phyloP scores from a whole-genome alignment of 1,140 invertebrate genomes.

The Trichomalopsis sarcophagae region DNA sequence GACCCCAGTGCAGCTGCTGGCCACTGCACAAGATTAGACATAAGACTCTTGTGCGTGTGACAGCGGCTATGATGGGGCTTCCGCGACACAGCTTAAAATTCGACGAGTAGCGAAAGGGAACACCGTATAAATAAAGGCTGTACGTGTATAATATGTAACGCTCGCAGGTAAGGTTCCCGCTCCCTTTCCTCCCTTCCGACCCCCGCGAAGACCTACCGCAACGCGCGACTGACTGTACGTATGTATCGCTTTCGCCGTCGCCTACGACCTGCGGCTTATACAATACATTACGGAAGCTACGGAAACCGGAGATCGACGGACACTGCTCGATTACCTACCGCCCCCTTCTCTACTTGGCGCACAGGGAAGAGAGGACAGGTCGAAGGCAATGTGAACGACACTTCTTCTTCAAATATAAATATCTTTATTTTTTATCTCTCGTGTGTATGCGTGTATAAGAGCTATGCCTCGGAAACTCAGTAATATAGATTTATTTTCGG shows the following conservation, averaged over 20 bases:
- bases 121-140: constrained; percentile 47
- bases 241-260: constrained; percentile 54
- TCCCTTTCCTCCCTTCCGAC: not conserved
- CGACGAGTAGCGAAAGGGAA: constrained; percentile 50
- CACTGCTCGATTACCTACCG: not conserved
- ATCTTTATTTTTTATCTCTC: not conserved
- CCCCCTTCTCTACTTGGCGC: not conserved
- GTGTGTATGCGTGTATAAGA: not conserved
- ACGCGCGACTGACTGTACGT: constrained; percentile 15
- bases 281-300: not conserved
- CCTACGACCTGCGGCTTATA: not conserved
- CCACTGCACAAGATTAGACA: constrained; percentile 96
- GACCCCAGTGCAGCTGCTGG: constrained; percentile 93
- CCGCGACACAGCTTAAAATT: constrained; percentile 63
- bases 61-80: constrained; percentile 93
- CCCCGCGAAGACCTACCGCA: constrained; percentile 60
- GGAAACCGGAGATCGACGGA: constrained; percentile 43
- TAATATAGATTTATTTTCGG: not conserved
- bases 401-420: not conserved
- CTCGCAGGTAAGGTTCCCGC: not conserved
- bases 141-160: not conserved
- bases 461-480: not conserved
- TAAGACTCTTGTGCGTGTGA: constrained; percentile 97
- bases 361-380: not conserved
- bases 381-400: not conserved